Conservation (phyloP, 2,113 vertebrate species). For the Bubalus kerabau region DNA sequence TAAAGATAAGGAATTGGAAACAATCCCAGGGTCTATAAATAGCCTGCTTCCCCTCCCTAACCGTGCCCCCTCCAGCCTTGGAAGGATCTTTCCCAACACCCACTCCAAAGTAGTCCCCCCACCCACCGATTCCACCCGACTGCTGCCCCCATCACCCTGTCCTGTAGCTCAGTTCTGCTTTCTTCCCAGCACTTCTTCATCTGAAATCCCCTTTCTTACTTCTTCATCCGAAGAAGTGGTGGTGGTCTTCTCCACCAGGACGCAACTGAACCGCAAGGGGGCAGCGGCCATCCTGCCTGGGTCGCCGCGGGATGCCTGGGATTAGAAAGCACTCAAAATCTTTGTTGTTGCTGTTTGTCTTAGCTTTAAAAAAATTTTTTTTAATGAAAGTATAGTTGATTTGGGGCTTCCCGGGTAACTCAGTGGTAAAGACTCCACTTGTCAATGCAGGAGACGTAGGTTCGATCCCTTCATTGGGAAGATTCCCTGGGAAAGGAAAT, state of each 20-base stretch:
- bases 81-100: not conserved
- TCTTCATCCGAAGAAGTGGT: fast-evolving
- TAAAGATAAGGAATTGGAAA: not conserved
- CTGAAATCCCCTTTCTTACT: not conserved
- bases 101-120: not conserved
- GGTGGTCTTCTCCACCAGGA: not conserved
- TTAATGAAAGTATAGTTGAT: not conserved
- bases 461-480: not conserved
- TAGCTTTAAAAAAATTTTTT: not conserved
- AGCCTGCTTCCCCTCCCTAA: not conserved
- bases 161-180: not conserved
- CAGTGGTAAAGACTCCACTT: not conserved
- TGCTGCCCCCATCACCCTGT: not conserved
- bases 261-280: not conserved
- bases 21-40: not conserved
- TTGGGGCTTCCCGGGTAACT: not conserved
- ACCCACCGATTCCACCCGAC: not conserved
- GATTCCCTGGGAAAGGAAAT: not conserved
- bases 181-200: not conserved
- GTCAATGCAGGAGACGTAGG: not conserved
- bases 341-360: not conserved
- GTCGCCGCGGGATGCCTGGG: not conserved
- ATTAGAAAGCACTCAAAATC: not conserved
- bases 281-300: not conserved
- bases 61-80: not conserved